Percentiles rank a stretch among this genome's conserved stretches.
Conservation (phyloP, 2,797 vertebrate genomes). For the Eulemur albifrons region DNA sequence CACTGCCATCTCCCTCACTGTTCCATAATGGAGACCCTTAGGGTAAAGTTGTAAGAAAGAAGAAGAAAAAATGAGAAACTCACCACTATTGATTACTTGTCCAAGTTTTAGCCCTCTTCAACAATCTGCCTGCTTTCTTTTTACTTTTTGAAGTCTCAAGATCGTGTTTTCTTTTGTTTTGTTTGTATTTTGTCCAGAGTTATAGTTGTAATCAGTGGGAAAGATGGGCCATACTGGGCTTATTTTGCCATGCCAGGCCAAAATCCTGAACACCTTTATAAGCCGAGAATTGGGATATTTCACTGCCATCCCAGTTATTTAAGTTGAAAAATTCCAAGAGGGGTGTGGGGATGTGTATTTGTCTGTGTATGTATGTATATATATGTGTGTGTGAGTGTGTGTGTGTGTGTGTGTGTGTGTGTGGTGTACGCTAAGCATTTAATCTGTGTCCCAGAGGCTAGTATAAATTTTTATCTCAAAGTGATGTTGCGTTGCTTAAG, state of each 20-base stretch:
- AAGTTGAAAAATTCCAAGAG: not conserved
- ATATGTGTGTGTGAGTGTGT: not conserved
- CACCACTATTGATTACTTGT: not conserved
- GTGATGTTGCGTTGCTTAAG: not conserved
- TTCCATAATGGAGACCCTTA: not conserved
- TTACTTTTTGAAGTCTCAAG: conserved; percentile 15
- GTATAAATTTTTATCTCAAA: not conserved
- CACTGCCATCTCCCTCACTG: not conserved
- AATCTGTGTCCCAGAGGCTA: not conserved
- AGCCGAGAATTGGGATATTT: not conserved
- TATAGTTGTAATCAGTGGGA: not conserved
- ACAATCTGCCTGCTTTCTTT: not conserved
- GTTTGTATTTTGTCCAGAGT: conserved; percentile 23
- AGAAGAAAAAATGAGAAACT: not conserved
- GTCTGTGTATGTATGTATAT: not conserved
- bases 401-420: not conserved
- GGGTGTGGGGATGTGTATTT: not conserved
- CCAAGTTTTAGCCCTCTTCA: not conserved
- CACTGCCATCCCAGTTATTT: not conserved
- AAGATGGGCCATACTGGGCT: not conserved
- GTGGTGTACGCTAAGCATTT: not conserved
- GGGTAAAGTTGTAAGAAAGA: not conserved
- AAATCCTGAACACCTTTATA: not conserved
- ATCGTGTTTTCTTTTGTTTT: not conserved
- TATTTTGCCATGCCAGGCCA: not conserved